Percentiles rank a stretch among this genome's conserved stretches.
These are phyloP conservation scores for Alloplasta piceator DNA, from an alignment of 2,888 invertebrate species.

Conservation along the genomic window DNA sequence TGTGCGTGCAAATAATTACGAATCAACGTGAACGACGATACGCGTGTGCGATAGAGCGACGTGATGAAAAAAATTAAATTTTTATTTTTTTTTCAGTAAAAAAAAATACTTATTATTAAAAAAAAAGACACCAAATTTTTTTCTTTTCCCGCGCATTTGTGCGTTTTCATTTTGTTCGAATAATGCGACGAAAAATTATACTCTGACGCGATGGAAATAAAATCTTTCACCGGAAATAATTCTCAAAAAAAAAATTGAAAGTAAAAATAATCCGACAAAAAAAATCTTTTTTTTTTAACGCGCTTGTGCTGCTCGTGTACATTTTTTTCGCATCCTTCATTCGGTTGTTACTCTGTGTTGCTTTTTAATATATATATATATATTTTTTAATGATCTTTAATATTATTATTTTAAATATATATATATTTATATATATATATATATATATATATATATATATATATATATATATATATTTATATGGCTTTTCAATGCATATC, in stretches of 20 bases:
- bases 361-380: slow-evolving; percentile 1
- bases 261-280: slow-evolving; percentile 19
- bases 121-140: too few relatives aligned
- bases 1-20: slow-evolving; percentile 51
- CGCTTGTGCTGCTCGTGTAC: slow-evolving; percentile 33
- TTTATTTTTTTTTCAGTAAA: too few relatives aligned
- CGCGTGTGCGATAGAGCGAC: slow-evolving; percentile 17
- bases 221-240: slow-evolving; percentile 8
- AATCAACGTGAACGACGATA: slow-evolving; percentile 44
- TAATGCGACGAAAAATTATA: slow-evolving; percentile 10
- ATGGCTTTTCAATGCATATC: slow-evolving; percentile 45
- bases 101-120: too few relatives aligned
- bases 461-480: slow-evolving; percentile 44
- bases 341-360: slow-evolving; percentile 28
- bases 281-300: slow-evolving; percentile 35
- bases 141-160: slow-evolving; percentile 10
- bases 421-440: slow-evolving; percentile 34
- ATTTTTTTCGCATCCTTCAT: slow-evolving; percentile 39
- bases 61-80: slow-evolving; percentile 12
- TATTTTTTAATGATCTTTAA: slow-evolving; percentile 41
- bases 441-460: slow-evolving; percentile 31
- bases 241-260: neutral
- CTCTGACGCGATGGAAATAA: slow-evolving; percentile 6
- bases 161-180: slow-evolving; percentile 13
- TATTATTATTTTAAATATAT: too few relatives aligned